A percentile compares a stretch with the other conserved stretches of the same genome.
These are phyloP conservation scores for Sabatieria punctata DNA, from an alignment of 2,888 invertebrate species.

Conservation along the genomic window DNA sequence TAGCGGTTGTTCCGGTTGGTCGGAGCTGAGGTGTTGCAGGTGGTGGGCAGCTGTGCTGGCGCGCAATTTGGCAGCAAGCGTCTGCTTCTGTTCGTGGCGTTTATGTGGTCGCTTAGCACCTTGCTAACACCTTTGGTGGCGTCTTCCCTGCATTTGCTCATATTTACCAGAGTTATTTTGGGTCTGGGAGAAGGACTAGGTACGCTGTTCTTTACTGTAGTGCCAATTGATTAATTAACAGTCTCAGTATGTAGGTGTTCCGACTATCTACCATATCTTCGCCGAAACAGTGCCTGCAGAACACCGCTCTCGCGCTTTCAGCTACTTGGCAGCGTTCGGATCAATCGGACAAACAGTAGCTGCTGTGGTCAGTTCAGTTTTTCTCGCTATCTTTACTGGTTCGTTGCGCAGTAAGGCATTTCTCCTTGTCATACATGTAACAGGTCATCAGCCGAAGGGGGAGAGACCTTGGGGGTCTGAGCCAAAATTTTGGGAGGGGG, in stretches of 20 bases:
- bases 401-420: no score
- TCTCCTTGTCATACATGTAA: no score
- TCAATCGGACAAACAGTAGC: constrained; percentile 58
- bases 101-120: constrained; percentile 55
- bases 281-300: constrained; percentile 53
- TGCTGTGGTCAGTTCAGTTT: constrained; percentile 46
- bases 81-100: constrained; percentile 49
- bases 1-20: neutral
- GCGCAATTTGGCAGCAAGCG: constrained; percentile 51
- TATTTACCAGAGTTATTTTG: constrained; percentile 47
- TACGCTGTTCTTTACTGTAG: no score
- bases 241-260: constrained; percentile 55
- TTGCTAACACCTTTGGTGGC: constrained; percentile 50
- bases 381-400: no score
- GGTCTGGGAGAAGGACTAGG: constrained; percentile 58
- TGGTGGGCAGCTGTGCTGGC: constrained; percentile 38
- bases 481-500: no score
- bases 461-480: no score
- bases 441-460: no score
- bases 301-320: constrained; percentile 53
- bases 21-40: neutral
- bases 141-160: constrained; percentile 44
- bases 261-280: constrained; percentile 57
- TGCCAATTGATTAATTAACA: no score
- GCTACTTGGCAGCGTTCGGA: constrained; percentile 53